These are phyloP conservation scores for Agrotis clavis DNA, from an alignment of 2,888 invertebrate species.

Conservation along the genomic window DNA sequence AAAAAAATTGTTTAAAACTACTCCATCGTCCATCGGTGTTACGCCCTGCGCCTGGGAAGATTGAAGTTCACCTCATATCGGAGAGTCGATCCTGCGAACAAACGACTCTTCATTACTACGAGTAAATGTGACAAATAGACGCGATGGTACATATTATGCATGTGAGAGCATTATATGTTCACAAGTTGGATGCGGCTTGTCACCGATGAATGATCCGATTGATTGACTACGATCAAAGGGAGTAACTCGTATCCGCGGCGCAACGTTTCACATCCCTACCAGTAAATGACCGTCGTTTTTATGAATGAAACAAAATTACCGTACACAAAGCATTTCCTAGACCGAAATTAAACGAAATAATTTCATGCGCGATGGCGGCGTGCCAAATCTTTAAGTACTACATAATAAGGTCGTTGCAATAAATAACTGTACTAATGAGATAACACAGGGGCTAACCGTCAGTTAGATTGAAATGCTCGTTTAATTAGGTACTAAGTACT, in stretches of 20 bases:
- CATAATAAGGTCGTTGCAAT: constrained; percentile 59
- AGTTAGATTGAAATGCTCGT: constrained; percentile 38
- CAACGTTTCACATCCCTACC: constrained; percentile 30
- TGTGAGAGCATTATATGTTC: constrained; percentile 4
- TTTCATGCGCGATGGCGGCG: constrained; percentile 58
- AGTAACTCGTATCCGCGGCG: constrained; percentile 24
- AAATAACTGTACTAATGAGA: constrained; percentile 57
- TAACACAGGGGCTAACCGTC: constrained; percentile 27
- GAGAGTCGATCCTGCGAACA: constrained; percentile 60
- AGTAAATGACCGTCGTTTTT: constrained; percentile 20
- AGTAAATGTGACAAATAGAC: constrained; percentile 6
- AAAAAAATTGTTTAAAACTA: constrained; percentile 61
- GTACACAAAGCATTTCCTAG: constrained; percentile 40
- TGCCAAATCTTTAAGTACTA: constrained; percentile 61
- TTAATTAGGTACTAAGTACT: not conserved
- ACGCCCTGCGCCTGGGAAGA: constrained; percentile 28
- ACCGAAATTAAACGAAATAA: constrained; percentile 60
- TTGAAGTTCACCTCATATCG: constrained; percentile 62
- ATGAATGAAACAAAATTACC: constrained; percentile 61
- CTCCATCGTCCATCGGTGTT: constrained; percentile 70
- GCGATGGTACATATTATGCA: constrained; percentile 12
- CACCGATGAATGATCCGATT: constrained; percentile 58
- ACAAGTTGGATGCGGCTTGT: constrained; percentile 29
- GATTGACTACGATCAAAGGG: constrained; percentile 73
- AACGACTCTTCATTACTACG: constrained; percentile 32